Conservation (phyloP, 2,888 invertebrate species). For the Mylabris sibirica region DNA sequence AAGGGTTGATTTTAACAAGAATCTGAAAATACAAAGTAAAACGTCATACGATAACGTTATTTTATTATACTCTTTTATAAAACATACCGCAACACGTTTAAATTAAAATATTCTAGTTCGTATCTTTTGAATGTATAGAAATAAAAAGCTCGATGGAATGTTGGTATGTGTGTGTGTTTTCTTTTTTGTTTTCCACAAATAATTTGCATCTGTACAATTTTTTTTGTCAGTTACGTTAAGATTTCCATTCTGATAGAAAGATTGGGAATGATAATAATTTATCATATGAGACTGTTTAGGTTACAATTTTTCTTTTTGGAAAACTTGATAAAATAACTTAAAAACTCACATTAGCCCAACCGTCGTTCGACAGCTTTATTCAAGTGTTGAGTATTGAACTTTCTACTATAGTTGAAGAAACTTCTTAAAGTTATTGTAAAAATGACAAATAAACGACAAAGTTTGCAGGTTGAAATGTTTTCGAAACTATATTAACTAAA, state of each 20-base stretch:
- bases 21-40: neutral
- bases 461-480: neutral
- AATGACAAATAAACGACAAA: slow-evolving; percentile 13
- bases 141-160: neutral
- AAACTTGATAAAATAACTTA: slow-evolving; percentile 24
- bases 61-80: neutral
- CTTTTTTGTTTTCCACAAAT: neutral
- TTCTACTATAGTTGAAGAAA: slow-evolving; percentile 7
- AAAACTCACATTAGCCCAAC: slow-evolving; percentile 26
- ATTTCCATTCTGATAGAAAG: neutral
- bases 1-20: neutral
- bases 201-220: neutral
- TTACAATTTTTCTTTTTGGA: slow-evolving; percentile 5
- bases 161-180: no score
- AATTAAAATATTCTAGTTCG: neutral
- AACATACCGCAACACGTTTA: neutral
- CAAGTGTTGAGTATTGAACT: slow-evolving; percentile 27
- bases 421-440: slow-evolving; percentile 14
- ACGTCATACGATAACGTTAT: neutral
- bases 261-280: slow-evolving; percentile 15
- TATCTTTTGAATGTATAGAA: neutral
- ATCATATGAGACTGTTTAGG: neutral
- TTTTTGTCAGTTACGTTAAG: neutral
- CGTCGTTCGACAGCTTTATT: slow-evolving; percentile 18
- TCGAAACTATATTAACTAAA: neutral